phyloP scores from a whole-genome alignment of 2,888 invertebrate species.

The Zelleria hepariella region DNA sequence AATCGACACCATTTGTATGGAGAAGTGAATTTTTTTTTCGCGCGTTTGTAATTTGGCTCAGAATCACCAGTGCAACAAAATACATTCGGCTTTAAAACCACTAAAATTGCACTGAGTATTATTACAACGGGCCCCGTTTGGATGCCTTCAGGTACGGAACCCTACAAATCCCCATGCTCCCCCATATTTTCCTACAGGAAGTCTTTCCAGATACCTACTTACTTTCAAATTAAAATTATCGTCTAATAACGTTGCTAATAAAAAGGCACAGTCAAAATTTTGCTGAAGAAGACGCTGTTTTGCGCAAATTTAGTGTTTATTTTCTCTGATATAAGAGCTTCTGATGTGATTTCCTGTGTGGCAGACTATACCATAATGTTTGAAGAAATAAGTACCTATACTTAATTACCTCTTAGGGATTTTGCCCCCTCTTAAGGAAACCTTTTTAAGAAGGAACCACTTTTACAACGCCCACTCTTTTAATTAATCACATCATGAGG shows the following conservation, averaged over 20 bases:
- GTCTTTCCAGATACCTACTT: conserved; percentile 26
- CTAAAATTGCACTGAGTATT: too few relatives aligned
- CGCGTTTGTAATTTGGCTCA: too few relatives aligned
- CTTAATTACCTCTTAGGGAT: too few relatives aligned
- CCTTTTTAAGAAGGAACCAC: background rate
- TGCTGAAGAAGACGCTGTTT: background rate
- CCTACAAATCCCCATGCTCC: conserved; percentile 5
- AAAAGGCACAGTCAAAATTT: background rate
- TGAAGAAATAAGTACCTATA: too few relatives aligned
- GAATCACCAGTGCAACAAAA: too few relatives aligned
- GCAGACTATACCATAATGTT: background rate
- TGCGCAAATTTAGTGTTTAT: background rate
- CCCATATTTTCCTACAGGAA: conserved; percentile 29
- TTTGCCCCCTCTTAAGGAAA: background rate
- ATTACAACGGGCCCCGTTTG: too few relatives aligned
- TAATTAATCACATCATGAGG: background rate
- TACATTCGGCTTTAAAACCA: too few relatives aligned
- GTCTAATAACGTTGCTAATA: conserved; percentile 5
- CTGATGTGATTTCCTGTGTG: background rate
- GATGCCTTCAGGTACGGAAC: too few relatives aligned
- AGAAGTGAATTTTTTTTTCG: too few relatives aligned
- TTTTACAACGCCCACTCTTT: background rate
- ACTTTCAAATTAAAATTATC: conserved; percentile 26
- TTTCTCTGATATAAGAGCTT: background rate
- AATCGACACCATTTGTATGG: too few relatives aligned